Evolutionary conservation across 2,113 vertebrate genomes (phyloP), one percentile per base, ranked within the genome.

Genomic region (Ciconia boyciana): DNA sequence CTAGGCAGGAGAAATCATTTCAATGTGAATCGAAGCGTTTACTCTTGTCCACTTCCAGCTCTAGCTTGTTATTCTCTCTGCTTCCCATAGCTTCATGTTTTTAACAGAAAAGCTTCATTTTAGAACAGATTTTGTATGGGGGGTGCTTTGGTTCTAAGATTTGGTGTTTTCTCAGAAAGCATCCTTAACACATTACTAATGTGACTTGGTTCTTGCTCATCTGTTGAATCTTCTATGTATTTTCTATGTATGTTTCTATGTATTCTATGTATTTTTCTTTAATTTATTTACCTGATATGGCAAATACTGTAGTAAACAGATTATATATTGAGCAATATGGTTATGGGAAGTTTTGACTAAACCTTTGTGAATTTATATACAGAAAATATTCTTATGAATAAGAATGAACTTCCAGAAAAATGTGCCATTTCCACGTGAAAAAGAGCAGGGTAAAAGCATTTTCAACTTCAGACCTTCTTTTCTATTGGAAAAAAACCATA

Each of bases 1-100:
- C 51, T 3, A 91, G 89, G 96, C 96, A 96, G 94, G 84, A 96
- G 94, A 97, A 97, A 97, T 97, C 95, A 98, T 96, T 97, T 97
- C 93, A 52, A 93, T 96, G 97, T 92, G 96, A 98, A 96, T 71
- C 19, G 79, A 97, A 98, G 97, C 71, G 11, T 84, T 96, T 93
- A 93, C 96, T 90, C 94, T 72, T 89, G 97, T 96, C 96, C 88
- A 87, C 87, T 95, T 82, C 46, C 82, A 94, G 80, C 58, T 78
- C 93, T 32, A 75, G 92, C 13, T 75, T 70, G 72, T 94, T 91
- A 66, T 78, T 82, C 95, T 92, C 86, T 20, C 32, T 34, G 46
- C 22, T 31, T 65, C 85, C 55, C 52, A 43, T 5, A 83, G 72
- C 87, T 83, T 32, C 34, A 15, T 6, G 16, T 11, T 85, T 49